A percentile compares a stretch with the other conserved stretches of the same genome.
Conservation (phyloP, 2,888 invertebrate genomes). For the Hydrotaea cyrtoneurina region DNA sequence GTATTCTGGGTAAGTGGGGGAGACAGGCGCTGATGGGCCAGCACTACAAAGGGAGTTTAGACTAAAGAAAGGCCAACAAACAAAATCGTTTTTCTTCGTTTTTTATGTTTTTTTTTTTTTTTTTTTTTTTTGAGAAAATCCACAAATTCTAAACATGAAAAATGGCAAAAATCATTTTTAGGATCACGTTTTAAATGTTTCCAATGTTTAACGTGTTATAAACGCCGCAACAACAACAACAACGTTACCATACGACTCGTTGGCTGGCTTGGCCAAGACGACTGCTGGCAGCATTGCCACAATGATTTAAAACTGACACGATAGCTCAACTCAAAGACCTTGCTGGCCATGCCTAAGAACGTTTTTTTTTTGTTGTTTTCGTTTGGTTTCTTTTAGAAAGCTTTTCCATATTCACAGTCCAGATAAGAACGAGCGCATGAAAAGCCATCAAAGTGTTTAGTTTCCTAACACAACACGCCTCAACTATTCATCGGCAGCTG, state of each 20-base stretch:
- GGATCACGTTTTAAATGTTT: constrained; percentile 68
- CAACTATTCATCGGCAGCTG: constrained; percentile 66
- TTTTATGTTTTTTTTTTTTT: constrained; percentile 25
- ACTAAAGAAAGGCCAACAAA: constrained; percentile 41
- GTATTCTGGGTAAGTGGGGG: neutral
- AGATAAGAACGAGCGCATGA: constrained; percentile 36
- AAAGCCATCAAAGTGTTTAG: constrained; percentile 65
- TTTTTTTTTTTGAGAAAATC: constrained; percentile 48
- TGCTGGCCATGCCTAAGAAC: constrained; percentile 21
- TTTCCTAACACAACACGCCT: constrained; percentile 65
- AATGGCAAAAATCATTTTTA: constrained; percentile 67
- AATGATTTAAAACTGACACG: constrained; percentile 68
- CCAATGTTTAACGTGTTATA: constrained; percentile 67
- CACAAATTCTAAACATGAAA: constrained; percentile 66
- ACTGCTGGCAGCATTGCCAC: constrained; percentile 52
- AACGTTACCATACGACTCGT: constrained; percentile 35
- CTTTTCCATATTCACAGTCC: constrained; percentile 57
- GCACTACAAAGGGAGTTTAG: constrained; percentile 50
- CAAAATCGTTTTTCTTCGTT: neutral
- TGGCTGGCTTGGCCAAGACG: constrained; percentile 4
- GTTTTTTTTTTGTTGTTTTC: neutral
- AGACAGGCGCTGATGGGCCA: neutral
- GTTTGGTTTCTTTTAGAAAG: constrained; percentile 54
- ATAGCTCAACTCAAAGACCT: constrained; percentile 56
- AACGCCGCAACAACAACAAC: constrained; percentile 59